Evolutionary conservation across 2,113 vertebrate species (phyloP).

Genomic region (Lethenteron reissneri): DNA sequence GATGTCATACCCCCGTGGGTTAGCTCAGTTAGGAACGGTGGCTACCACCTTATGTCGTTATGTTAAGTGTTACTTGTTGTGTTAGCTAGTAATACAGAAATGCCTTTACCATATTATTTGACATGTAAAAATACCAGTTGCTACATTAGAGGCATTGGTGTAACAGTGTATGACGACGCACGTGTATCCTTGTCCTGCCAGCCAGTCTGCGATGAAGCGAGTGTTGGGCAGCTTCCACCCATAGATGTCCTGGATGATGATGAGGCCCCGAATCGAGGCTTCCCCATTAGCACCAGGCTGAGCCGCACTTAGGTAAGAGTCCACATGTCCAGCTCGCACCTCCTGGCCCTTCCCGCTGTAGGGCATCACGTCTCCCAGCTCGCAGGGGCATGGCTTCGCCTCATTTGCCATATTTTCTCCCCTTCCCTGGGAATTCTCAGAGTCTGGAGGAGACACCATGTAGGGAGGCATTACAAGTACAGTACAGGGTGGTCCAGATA

Average conservation of each 20-base stretch:
- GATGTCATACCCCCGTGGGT: too few species aligned
- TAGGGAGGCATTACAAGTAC: too few species aligned
- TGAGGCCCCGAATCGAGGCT: constrained; percentile 15
- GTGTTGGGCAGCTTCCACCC: constrained; percentile 69
- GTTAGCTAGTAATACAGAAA: too few species aligned
- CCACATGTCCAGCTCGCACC: constrained; percentile 45
- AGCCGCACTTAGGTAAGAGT: constrained; percentile 43
- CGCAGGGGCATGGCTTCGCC: constrained; percentile 40
- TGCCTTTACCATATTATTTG: too few species aligned
- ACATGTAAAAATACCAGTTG: too few species aligned
- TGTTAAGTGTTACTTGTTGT: too few species aligned
- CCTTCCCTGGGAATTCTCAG: too few species aligned
- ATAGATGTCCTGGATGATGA: constrained; percentile 62
- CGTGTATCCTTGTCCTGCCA: constrained; percentile 56
- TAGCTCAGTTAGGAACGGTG: too few species aligned
- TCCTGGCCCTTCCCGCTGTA: constrained; percentile 46
- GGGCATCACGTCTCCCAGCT: constrained; percentile 37
- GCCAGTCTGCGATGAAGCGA: constrained; percentile 60
- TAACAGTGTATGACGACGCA: constrained; percentile 15
- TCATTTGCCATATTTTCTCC: constrained; percentile 48
- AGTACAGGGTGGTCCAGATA: too few species aligned
- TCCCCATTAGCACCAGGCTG: constrained; percentile 32
- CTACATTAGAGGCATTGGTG: too few species aligned
- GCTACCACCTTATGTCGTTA: too few species aligned
- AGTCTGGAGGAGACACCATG: too few species aligned